Percentiles rank a stretch among this genome's conserved stretches.
phyloP scores from a whole-genome alignment of 2,888 invertebrate genomes.

The Drosophila putrida region DNA sequence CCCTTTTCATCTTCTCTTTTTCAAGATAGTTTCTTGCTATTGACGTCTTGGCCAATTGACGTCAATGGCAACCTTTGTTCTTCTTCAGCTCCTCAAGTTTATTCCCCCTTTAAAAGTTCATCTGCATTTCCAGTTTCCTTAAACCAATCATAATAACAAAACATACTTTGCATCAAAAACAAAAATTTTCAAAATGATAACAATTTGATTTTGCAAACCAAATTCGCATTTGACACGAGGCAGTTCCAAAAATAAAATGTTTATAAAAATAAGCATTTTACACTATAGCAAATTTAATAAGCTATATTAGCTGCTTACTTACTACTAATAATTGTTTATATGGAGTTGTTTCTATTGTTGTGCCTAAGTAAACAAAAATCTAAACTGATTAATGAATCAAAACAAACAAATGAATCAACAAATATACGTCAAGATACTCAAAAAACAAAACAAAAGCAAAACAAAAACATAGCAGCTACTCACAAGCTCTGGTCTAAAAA shows the following conservation, averaged over 20 bases:
- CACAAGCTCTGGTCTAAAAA: background rate
- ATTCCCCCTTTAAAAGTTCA: no score
- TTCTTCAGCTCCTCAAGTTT: no score
- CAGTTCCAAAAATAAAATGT: background rate
- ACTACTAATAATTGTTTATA: background rate
- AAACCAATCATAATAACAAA: no score
- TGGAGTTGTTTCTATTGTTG: background rate
- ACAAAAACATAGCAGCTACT: no score
- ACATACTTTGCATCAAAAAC: no score
- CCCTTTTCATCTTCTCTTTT: no score
- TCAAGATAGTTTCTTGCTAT: no score
- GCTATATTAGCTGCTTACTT: background rate
- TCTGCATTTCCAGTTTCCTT: no score
- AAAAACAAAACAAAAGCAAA: background rate
- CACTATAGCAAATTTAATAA: background rate
- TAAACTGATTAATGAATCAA: conserved; percentile 8
- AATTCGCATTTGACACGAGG: background rate
- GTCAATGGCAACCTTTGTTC: no score
- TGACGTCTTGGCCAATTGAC: no score
- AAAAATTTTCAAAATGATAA: background rate
- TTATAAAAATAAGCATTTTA: background rate
- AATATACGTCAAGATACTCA: background rate
- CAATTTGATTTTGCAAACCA: conserved; percentile 2
- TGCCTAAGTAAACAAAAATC: background rate
- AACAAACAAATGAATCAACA: conserved; percentile 4